These are phyloP conservation scores for Urocynchramus pylzowi DNA, from an alignment of 2,113 vertebrate species.

Conservation along the genomic window DNA sequence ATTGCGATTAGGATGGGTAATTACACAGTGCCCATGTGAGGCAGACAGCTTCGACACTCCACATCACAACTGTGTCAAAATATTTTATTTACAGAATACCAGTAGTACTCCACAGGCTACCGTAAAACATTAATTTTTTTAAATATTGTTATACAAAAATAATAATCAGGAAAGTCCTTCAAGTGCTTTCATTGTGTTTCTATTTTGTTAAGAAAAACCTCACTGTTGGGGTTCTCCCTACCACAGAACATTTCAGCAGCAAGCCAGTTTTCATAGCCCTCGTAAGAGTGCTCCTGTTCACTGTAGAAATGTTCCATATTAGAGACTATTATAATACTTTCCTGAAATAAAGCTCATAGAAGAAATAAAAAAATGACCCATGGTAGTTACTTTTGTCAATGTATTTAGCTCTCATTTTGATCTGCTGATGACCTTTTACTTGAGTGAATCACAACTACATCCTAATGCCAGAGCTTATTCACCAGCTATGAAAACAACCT, in stretches of 20 bases:
- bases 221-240: not conserved
- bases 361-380: not conserved
- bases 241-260: not conserved
- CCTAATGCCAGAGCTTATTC: conserved; percentile 13
- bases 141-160: not conserved
- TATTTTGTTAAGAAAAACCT: not conserved
- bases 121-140: not conserved
- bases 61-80: conserved; percentile 38
- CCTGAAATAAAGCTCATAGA: not conserved
- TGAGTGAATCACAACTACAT: conserved; percentile 39
- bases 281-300: not conserved
- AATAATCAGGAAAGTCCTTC: not conserved
- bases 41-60: conserved; percentile 27
- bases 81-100: conserved; percentile 59
- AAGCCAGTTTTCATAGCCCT: not conserved
- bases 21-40: conserved; percentile 44
- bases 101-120: conserved; percentile 11
- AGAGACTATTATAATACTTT: not conserved
- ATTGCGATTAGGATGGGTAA: conserved; percentile 56
- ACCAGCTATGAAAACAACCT: conserved; percentile 15
- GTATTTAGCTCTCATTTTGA: conserved; percentile 45
- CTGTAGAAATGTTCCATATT: not conserved
- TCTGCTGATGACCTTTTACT: conserved; percentile 39
- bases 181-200: not conserved
- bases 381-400: conserved; percentile 13